Base-by-base conservation (phyloP, 2,888 invertebrate species). In the Pedicia rivosa region DNA sequence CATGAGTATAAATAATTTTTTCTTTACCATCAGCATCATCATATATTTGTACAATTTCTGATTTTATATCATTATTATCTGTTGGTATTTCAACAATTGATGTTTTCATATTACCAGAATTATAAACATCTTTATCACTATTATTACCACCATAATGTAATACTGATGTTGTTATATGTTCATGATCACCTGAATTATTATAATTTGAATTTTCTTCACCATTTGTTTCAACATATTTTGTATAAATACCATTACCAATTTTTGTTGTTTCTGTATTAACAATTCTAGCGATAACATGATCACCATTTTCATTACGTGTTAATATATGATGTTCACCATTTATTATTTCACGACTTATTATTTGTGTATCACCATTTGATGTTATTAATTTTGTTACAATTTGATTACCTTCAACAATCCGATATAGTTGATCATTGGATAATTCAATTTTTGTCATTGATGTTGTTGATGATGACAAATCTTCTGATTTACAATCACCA, bases 1-100 rank as follows among this genome's bases (percentile, higher is more conserved):
- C 54, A 39, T 46, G 60, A 52, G 60, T 61, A 34, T 67, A 67
- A 24, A 62, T 55, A 20, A 67, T 65, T 39, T 65, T 59, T 4
- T 59, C 58, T 3, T 52, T 46, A 26, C n/a, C 7, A 36, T 27
- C 59, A 3, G 53, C 51, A 28, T 57, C 57, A 39, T 59, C 57
- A 25, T 60, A 59, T 40, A 59, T 50, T 22, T 57, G 57, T 1
- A 57, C 59, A 41, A 59, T 57, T 16, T 40, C 30, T 5, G 20
- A 28, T 19, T 27, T 27, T 35, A 19, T 27, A 7, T 24, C n/a
- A 24, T 24, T n/a, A n/a, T 10, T 24, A 4, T 8, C 3, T 10
- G 10, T n/a, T 5, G 24, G 24, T n/a, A 24, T 24, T 24, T 24
- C n/a, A 10, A n/a, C 24, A 5, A n/a, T 24, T 5, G n/a, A n/a